phyloP scores from a whole-genome alignment of 2,113 vertebrate genomes.

The Psittacara wagleri region DNA sequence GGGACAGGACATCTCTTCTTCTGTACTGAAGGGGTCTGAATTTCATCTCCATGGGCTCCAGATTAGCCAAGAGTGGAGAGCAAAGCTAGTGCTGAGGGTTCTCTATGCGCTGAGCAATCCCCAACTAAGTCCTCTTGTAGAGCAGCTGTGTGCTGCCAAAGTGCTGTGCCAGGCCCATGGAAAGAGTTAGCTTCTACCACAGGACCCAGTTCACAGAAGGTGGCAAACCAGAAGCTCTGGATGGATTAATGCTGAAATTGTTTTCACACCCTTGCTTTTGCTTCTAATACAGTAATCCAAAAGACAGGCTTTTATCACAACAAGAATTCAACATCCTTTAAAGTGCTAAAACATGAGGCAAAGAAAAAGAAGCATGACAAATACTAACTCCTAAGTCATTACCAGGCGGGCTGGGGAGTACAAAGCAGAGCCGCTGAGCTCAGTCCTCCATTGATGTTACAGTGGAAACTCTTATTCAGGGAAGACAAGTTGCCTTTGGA shows the following conservation, averaged over 20 bases:
- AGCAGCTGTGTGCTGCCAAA: too few species aligned
- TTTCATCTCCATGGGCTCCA: not conserved
- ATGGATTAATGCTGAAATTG: not conserved
- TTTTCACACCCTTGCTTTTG: not conserved
- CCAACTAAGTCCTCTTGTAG: not conserved
- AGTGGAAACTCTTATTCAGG: not conserved
- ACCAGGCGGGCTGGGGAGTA: not conserved
- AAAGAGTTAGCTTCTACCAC: not conserved
- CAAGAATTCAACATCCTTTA: not conserved
- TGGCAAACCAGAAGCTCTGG: not conserved
- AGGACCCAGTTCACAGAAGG: not conserved
- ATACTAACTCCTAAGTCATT: not conserved
- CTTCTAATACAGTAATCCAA: not conserved
- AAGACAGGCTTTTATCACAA: not conserved
- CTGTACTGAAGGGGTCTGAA: not conserved
- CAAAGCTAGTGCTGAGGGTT: not conserved
- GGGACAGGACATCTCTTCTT: too few species aligned
- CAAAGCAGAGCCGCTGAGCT: not conserved
- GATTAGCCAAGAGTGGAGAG: not conserved
- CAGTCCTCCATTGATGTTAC: not conserved
- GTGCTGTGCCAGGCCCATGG: not conserved
- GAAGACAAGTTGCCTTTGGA: not conserved
- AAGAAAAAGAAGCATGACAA: not conserved
- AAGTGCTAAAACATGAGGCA: not conserved
- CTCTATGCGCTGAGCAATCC: not conserved